phyloP scores from a whole-genome alignment of 2,888 invertebrate species.

The Noctuana brunneofusca region DNA sequence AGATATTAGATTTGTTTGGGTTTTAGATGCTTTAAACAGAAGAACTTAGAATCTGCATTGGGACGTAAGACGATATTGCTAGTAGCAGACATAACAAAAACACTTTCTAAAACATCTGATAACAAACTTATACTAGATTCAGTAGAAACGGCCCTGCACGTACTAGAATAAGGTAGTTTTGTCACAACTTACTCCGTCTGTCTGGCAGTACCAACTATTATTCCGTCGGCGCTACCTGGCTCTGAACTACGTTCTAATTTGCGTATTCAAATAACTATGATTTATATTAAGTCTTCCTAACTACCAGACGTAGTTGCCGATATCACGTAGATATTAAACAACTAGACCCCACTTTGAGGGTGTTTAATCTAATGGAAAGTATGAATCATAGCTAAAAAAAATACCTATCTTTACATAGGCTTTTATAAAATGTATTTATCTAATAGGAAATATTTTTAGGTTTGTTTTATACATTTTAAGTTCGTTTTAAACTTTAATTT shows the following conservation, averaged over 20 bases:
- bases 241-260: conserved; percentile 14
- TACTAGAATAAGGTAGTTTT: not conserved
- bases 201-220: not conserved
- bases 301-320: conserved; percentile 1
- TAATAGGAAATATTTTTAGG: too few relatives aligned
- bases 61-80: too few relatives aligned
- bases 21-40: too few relatives aligned
- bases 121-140: too few relatives aligned
- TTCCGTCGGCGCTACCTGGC: conserved; percentile 2
- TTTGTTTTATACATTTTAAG: too few relatives aligned
- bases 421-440: too few relatives aligned
- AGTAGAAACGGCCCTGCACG: not conserved
- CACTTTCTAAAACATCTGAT: too few relatives aligned
- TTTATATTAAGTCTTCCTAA: conserved; percentile 20
- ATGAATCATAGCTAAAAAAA: conserved; percentile 8
- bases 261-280: conserved; percentile 28
- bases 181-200: not conserved
- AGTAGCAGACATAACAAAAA: too few relatives aligned
- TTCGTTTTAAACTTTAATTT: too few relatives aligned
- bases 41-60: too few relatives aligned
- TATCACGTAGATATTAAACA: conserved; percentile 3
- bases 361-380: conserved; percentile 15
- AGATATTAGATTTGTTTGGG: too few relatives aligned
- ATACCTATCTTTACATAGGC: too few relatives aligned
- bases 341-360: conserved; percentile 6